Evolutionary conservation across 1,140 invertebrate species (phyloP).

Genomic region (Octopus bimaculoides): DNA sequence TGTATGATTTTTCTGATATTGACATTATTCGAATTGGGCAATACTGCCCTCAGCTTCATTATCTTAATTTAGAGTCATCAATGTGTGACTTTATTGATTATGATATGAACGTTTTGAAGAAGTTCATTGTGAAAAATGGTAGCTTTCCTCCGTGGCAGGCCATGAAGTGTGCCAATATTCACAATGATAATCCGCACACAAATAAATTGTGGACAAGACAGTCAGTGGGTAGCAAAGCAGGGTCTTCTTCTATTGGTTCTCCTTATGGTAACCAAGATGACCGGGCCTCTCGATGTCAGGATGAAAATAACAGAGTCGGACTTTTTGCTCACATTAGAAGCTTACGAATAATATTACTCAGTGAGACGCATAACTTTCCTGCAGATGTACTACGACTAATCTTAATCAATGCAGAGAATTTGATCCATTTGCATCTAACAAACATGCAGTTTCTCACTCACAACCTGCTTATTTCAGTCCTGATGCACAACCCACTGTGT

Average conservation of each 20-base stretch:
- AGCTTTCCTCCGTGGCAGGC: not conserved
- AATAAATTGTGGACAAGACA: not conserved
- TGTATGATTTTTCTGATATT: slow-evolving; percentile 5
- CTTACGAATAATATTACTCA: not conserved
- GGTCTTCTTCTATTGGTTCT: not conserved
- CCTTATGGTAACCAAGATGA: not conserved
- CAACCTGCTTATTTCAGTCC: not conserved
- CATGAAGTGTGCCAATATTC: not conserved
- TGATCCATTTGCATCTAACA: slow-evolving; percentile 5
- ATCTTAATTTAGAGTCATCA: not conserved
- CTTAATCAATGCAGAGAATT: not conserved
- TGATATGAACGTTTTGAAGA: not conserved
- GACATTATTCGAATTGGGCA: slow-evolving; percentile 5
- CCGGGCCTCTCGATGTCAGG: too few species aligned
- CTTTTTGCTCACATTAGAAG: not conserved
- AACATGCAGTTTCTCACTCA: slow-evolving; percentile 9
- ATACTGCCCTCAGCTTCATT: slow-evolving; percentile 8
- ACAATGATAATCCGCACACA: not conserved
- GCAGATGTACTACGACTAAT: not conserved
- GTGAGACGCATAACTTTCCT: slow-evolving; percentile 9
- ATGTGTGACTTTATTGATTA: slow-evolving; percentile 5
- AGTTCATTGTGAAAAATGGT: not conserved
- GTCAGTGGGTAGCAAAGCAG: not conserved
- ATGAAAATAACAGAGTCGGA: not conserved
- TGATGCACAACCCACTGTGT: not conserved